Conservation (phyloP, 2,888 invertebrate species). For the Caradrina clavipalpis region DNA sequence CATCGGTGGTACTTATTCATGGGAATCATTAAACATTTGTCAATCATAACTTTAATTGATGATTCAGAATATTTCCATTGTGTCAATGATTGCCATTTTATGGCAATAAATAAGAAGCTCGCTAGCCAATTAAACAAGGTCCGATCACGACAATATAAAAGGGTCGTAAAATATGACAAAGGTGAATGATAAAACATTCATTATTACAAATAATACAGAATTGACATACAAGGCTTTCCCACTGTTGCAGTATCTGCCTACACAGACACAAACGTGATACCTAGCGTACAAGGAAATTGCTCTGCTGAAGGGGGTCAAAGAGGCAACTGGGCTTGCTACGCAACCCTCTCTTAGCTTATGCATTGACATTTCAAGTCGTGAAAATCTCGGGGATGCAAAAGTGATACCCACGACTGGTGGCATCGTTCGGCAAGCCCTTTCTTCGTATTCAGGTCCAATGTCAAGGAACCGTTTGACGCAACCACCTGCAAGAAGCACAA, state of each 20-base stretch:
- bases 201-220: conserved; percentile 15
- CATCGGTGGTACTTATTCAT: too few relatives aligned
- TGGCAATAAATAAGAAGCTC: not conserved
- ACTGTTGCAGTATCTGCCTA: conserved; percentile 71
- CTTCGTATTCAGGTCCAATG: conserved; percentile 67
- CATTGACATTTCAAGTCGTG: conserved; percentile 65
- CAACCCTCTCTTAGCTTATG: conserved; percentile 66
- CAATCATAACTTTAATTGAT: too few relatives aligned
- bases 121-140: not conserved
- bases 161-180: conserved; percentile 14
- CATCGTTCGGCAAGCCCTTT: conserved; percentile 73
- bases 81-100: too few relatives aligned
- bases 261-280: conserved; percentile 79
- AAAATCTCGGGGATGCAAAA: conserved; percentile 64
- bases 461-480: conserved; percentile 74
- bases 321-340: conserved; percentile 72
- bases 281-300: conserved; percentile 74
- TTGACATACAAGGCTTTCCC: conserved; percentile 9
- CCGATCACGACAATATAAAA: not conserved
- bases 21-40: too few relatives aligned
- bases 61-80: too few relatives aligned
- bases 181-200: conserved; percentile 22
- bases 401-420: conserved; percentile 66
- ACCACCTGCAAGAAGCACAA: conserved; percentile 52
- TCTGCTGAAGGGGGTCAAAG: conserved; percentile 75